Evolutionary conservation across 2,888 invertebrate genomes (phyloP).

Genomic region (Meghimatium bilineatum): DNA sequence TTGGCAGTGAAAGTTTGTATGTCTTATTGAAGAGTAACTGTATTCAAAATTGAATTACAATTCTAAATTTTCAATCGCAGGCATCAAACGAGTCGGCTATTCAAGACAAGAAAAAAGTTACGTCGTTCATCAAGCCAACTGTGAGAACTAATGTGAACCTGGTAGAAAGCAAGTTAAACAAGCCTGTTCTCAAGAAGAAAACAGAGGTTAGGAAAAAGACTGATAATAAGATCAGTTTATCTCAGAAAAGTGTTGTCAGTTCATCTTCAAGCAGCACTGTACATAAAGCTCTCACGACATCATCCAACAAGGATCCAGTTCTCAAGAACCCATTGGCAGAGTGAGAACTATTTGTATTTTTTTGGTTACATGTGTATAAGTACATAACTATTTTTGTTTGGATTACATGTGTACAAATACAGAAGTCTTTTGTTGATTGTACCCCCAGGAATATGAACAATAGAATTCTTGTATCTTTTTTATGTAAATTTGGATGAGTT

Average conservation of each 20-base stretch:
- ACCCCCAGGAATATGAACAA: too few relatives aligned
- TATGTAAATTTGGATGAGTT: too few relatives aligned
- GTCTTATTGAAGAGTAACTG: too few relatives aligned
- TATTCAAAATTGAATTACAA: too few relatives aligned
- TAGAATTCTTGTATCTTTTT: too few relatives aligned
- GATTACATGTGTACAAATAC: too few relatives aligned
- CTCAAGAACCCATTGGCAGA: background rate
- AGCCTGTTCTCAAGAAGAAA: constrained; percentile 17
- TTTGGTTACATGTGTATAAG: background rate
- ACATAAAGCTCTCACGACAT: constrained; percentile 13
- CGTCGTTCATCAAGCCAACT: background rate
- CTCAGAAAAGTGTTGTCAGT: background rate
- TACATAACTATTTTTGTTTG: too few relatives aligned
- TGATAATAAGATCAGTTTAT: background rate
- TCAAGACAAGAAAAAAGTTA: constrained; percentile 31
- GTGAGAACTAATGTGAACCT: background rate
- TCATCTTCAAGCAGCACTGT: background rate
- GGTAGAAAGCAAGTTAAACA: background rate
- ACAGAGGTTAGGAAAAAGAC: constrained; percentile 9
- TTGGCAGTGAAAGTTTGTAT: too few relatives aligned
- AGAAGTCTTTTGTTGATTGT: too few relatives aligned
- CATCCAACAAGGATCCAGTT: background rate
- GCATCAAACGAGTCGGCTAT: constrained; percentile 25
- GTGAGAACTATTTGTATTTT: constrained; percentile 13
- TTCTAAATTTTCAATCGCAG: constrained; percentile 1